Percentiles rank a stretch among this genome's conserved stretches.
These are phyloP conservation scores for Spea multiplicata DNA, from an alignment of 2,113 vertebrate species.

Conservation along the genomic window DNA sequence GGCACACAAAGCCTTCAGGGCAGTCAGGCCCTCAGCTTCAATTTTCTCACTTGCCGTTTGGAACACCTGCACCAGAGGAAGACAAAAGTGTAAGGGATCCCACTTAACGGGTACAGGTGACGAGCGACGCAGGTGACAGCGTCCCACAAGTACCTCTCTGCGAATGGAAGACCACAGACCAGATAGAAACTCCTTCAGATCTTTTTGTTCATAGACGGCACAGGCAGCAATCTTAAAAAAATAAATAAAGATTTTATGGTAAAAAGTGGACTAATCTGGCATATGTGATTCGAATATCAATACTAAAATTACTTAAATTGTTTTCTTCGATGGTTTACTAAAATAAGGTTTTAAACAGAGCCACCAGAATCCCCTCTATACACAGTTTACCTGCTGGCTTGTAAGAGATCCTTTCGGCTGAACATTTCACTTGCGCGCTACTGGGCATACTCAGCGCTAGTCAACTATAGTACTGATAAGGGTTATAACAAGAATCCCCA, in stretches of 20 bases:
- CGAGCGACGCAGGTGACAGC: background rate
- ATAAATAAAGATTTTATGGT: background rate
- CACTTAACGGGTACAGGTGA: background rate
- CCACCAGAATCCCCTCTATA: too few species aligned
- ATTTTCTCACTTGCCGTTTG: constrained; percentile 90
- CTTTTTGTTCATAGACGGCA: constrained; percentile 78
- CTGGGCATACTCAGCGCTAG: too few species aligned
- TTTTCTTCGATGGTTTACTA: too few species aligned
- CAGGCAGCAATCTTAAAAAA: constrained; percentile 75
- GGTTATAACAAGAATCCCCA: background rate
- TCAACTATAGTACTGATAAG: too few species aligned
- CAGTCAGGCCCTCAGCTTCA: constrained; percentile 79
- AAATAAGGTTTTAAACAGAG: too few species aligned
- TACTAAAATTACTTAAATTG: too few species aligned
- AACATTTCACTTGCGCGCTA: too few species aligned
- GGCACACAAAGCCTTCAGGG: constrained; percentile 79
- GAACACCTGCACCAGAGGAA: constrained; percentile 78
- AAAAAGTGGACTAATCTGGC: too few species aligned
- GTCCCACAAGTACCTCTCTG: constrained; percentile 75
- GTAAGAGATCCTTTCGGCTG: too few species aligned
- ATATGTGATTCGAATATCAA: too few species aligned
- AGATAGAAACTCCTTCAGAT: constrained; percentile 88
- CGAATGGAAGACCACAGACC: constrained; percentile 89
- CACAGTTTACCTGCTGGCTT: too few species aligned
- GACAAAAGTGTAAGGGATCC: background rate